Percentiles rank a stretch among this genome's conserved stretches.
Evolutionary conservation across 2,888 invertebrate genomes (phyloP).

Genomic region (Halictus quadricinctus): DNA sequence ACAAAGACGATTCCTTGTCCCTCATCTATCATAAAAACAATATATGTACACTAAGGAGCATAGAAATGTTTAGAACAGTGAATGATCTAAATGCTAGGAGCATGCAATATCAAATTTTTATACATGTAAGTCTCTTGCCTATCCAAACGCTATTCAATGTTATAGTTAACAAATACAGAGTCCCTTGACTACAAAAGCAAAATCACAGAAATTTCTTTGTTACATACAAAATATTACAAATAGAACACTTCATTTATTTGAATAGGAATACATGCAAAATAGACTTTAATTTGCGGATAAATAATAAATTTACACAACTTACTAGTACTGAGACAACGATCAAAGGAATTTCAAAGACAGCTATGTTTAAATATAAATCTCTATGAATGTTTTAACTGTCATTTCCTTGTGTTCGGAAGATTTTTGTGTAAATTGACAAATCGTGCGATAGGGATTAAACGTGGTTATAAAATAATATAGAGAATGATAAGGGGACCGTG

Average conservation of each 20-base stretch:
- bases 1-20: background rate
- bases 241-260: background rate
- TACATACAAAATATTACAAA: background rate
- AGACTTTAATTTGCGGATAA: background rate
- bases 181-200: background rate
- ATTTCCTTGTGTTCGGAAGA: background rate
- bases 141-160: background rate
- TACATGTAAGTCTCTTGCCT: too few species aligned
- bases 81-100: background rate
- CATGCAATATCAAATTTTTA: background rate
- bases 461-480: conserved; percentile 17
- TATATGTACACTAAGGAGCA: background rate
- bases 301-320: background rate
- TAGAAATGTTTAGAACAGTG: background rate
- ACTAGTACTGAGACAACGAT: background rate
- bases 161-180: background rate
- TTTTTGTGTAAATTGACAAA: background rate
- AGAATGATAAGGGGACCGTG: background rate
- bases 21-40: conserved; percentile 26
- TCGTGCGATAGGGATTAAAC: background rate
- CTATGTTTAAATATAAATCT: background rate
- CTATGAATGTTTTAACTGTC: background rate
- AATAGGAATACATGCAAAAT: background rate
- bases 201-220: background rate
- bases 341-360: background rate